These are phyloP conservation scores for Hemibagrus wyckioides DNA, from an alignment of 2,113 vertebrate species.

Conservation along the genomic window DNA sequence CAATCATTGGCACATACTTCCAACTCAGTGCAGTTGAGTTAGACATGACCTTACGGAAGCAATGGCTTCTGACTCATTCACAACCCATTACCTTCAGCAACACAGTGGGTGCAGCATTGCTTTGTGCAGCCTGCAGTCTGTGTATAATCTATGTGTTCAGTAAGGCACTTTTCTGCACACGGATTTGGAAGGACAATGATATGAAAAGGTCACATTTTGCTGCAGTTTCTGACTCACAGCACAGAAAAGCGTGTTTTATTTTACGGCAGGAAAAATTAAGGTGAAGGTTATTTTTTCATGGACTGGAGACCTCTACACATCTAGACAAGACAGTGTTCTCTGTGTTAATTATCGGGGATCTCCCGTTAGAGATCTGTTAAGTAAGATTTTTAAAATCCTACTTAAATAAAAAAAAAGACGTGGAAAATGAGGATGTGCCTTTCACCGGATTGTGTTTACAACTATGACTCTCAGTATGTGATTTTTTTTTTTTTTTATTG, in stretches of 20 bases:
- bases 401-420: no score
- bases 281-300: not conserved
- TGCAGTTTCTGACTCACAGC: not conserved
- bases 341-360: not conserved
- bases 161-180: constrained; percentile 67
- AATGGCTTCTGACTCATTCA: constrained; percentile 69
- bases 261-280: not conserved
- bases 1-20: constrained; percentile 82
- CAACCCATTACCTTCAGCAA: constrained; percentile 69
- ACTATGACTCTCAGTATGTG: not conserved
- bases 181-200: constrained; percentile 33
- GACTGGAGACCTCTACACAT: not conserved
- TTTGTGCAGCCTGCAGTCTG: constrained; percentile 69
- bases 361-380: not conserved
- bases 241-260: constrained; percentile 19
- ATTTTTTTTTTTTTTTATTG: not conserved
- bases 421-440: constrained; percentile 18
- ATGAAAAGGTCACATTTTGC: constrained; percentile 35
- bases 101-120: constrained; percentile 65
- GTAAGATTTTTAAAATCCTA: not conserved
- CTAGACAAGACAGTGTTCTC: not conserved
- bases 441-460: constrained; percentile 8
- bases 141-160: constrained; percentile 78
- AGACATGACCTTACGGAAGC: constrained; percentile 79
- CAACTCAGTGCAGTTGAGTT: constrained; percentile 84